Base-by-base conservation (phyloP, 2,888 invertebrate species). In the Aphodius sticticus region DNA sequence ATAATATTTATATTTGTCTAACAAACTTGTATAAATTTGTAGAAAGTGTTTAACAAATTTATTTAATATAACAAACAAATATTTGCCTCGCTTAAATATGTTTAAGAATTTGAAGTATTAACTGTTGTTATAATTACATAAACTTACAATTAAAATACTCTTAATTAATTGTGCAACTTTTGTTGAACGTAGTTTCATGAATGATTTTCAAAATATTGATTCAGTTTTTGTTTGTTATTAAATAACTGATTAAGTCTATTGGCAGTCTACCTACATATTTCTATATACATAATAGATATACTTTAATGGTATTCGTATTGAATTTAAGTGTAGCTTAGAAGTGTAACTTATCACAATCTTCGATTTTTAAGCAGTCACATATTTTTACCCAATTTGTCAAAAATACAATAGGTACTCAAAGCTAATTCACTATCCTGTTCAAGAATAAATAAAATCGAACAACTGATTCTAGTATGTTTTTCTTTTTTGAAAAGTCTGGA, bases 61-160 rank as follows among this genome's bases (percentile, higher is more conserved):
- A 74, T 74, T 74, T 74, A 74, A 74, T 74, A 74, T 74, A 74
- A 74, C 74, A 74, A 74, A 74, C 74, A 74, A 74, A 74, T 74
- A 74, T 74, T 74, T 74, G 12, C 37, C 74, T 26, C 36, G 35
- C n/a, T n/a, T 71, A 35, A 74, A 53, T 53, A 53, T 53, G 53
- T 53, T 53, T 53, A 53, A 53, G 53, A 53, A 53, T 53, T 53
- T 53, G 53, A 53, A 53, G 53, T 53, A 53, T 53, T 53, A 53
- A 7, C 53, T 53, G 53, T 53, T 53, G 53, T 53, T 53, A 53
- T 53, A 53, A 53, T 53, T 53, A 53, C 1, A 53, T 53, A 53
- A 53, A 53, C 53, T 53, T 53, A 53, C 53, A 9, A 53, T 53
- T 53, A 53, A 53, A 12, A 53, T 53, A 53, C 53, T 9, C 9